Base-by-base conservation (phyloP, 2,797 vertebrate species). In the Alosa sapidissima region DNA sequence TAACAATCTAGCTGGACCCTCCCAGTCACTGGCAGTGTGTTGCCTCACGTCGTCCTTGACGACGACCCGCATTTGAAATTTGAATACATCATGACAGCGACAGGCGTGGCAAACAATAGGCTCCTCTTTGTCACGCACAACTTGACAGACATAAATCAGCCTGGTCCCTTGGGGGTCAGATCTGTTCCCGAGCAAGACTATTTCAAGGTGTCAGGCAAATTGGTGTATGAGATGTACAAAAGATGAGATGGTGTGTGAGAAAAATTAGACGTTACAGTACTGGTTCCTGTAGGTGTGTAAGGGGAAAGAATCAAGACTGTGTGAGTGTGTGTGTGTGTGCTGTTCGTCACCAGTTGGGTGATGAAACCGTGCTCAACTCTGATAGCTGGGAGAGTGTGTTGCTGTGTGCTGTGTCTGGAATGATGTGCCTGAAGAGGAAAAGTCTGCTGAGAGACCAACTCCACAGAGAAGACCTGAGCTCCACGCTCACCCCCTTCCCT, bases 1-100 rank as follows among this genome's bases (percentile, higher is more conserved):
- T 92, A 93, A 94, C 91, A 93, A 93, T 93, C 91, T 90, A 85
- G 89, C 85, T 7, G 33, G 90, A 92, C 87, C 87, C 86, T 87
- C 89, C 81, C 86, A 84, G 88, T 83, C 85, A 86, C 86, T 82
- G 87, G 41, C 72, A 78, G 88, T 72, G 83, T 85, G 9, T 62
- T 83, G 86, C 85, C 85, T n/a, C 21, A 41, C 41, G 14, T 33
- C 72, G 19, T 10, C 75, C 84, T 81, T 47, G 41, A 78, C 72
- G 1, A 78, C 52, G 65, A 85, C 85, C 3, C 36, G 52, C 19
- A 9, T 8, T 78, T 5, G 41, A 78, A 78, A 75, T 45, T 16
- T 16, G 33, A 75, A 16, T 78, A 21, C 33, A 7, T 78, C 19
- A 6, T 78, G 16, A 9, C 36, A 36, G 7, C 14, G 28, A 45